Evolutionary conservation across 2,888 invertebrate species (phyloP).

Genomic region (Escarpia spicata): DNA sequence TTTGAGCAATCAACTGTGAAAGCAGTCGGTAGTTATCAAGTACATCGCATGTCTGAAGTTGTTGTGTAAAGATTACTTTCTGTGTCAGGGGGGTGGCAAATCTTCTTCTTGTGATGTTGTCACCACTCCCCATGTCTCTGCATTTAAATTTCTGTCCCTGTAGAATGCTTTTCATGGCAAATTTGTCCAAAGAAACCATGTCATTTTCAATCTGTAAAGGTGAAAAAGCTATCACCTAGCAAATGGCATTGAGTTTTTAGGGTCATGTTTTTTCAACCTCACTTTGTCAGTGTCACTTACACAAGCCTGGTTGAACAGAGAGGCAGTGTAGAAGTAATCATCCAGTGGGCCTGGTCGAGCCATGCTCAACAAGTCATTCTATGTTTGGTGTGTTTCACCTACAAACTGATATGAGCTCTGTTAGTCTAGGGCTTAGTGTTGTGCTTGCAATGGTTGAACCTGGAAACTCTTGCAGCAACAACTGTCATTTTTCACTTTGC

Average conservation of each 20-base stretch:
- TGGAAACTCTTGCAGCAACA: too few relatives aligned
- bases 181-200: neutral
- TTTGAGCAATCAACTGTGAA: conserved; percentile 1
- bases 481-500: too few relatives aligned
- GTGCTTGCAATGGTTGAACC: too few relatives aligned
- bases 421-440: too few relatives aligned
- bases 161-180: neutral
- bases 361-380: neutral
- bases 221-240: neutral
- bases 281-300: neutral
- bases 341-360: neutral
- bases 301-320: neutral
- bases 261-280: neutral
- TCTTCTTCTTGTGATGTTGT: neutral
- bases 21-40: neutral
- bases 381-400: too few relatives aligned
- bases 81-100: neutral
- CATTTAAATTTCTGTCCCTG: neutral
- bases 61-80: conserved; percentile 10
- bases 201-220: neutral
- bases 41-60: neutral
- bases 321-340: neutral
- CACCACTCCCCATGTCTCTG: neutral
- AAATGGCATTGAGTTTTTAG: neutral
- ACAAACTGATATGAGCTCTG: too few relatives aligned